A percentile compares a stretch with the other conserved stretches of the same genome.
These are phyloP conservation scores for Carposina sasakii DNA, from an alignment of 1,140 invertebrate genomes.

Conservation along the genomic window DNA sequence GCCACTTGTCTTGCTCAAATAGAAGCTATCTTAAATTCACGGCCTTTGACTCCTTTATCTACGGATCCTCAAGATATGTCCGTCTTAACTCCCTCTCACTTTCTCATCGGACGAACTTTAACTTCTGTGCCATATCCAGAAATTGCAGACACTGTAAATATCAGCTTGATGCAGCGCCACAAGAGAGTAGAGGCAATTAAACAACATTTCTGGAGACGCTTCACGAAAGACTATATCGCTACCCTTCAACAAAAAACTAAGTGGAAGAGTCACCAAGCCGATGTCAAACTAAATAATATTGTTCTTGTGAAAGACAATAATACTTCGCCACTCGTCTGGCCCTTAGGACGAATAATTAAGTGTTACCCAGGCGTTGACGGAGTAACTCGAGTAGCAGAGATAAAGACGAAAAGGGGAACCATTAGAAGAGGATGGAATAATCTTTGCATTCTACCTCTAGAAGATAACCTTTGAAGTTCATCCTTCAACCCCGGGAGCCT, in stretches of 20 bases:
- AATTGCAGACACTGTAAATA: neutral
- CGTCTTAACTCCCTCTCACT: conserved; percentile 35
- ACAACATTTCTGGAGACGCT: conserved; percentile 3
- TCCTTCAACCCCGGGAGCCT: too few species aligned
- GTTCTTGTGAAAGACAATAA: conserved; percentile 29
- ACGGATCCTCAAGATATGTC: conserved; percentile 28
- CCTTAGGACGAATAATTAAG: conserved; percentile 13
- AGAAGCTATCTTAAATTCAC: conserved; percentile 40
- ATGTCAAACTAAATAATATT: conserved; percentile 9
- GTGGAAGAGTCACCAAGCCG: neutral
- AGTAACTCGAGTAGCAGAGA: conserved; percentile 2
- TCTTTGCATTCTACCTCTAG: conserved; percentile 10
- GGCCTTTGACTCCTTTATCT: conserved; percentile 24
- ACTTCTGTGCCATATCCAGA: conserved; percentile 18
- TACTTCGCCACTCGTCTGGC: conserved; percentile 25
- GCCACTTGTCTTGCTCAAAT: conserved; percentile 34
- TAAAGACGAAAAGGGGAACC: conserved; percentile 3
- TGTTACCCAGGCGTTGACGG: conserved; percentile 17
- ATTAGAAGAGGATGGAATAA: conserved; percentile 10
- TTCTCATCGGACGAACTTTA: conserved; percentile 35
- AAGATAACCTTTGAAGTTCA: too few species aligned
- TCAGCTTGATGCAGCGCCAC: neutral
- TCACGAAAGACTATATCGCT: neutral
- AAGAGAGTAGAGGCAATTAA: neutral
- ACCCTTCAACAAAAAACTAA: conserved; percentile 7